Evolutionary conservation across 2,888 invertebrate genomes (phyloP).

Genomic region (Chydorus sphaericus): DNA sequence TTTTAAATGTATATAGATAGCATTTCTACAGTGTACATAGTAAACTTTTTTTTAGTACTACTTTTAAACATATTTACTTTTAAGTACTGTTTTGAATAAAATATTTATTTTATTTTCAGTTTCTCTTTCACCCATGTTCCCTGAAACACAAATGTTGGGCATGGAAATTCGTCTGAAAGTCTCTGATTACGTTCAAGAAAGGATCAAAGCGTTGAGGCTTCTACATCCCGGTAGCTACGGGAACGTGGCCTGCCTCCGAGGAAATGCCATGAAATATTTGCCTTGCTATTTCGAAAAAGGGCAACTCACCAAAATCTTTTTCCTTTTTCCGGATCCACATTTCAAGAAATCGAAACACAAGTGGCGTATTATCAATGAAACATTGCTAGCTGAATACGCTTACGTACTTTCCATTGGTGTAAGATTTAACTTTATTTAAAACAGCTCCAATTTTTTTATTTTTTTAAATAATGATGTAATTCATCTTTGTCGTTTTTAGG

Average conservation of each 20-base stretch:
- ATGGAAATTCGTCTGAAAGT: slow-evolving; percentile 98
- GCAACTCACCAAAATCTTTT: slow-evolving; percentile 90
- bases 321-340: slow-evolving; percentile 97
- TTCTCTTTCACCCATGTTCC: slow-evolving; percentile 80
- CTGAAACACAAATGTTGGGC: slow-evolving; percentile 74
- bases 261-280: slow-evolving; percentile 98
- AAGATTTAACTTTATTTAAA: no score
- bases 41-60: neutral
- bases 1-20: no score
- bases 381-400: slow-evolving; percentile 89
- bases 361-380: slow-evolving; percentile 93
- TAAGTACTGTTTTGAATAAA: neutral
- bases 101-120: slow-evolving; percentile 38
- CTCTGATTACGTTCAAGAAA: slow-evolving; percentile 91
- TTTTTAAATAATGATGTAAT: neutral
- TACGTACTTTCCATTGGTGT: slow-evolving; percentile 75
- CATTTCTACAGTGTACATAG: slow-evolving; percentile 14
- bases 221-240: slow-evolving; percentile 61
- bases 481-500: slow-evolving; percentile 37
- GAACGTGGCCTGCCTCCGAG: slow-evolving; percentile 87
- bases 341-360: slow-evolving; percentile 98
- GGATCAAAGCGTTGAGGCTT: slow-evolving; percentile 69
- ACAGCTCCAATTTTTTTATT: slow-evolving; percentile 3
- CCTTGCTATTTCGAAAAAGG: slow-evolving; percentile 92
- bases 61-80: neutral